These are phyloP conservation scores for Aldabrachelys gigantea DNA, from an alignment of 2,113 vertebrate species.

Conservation along the genomic window DNA sequence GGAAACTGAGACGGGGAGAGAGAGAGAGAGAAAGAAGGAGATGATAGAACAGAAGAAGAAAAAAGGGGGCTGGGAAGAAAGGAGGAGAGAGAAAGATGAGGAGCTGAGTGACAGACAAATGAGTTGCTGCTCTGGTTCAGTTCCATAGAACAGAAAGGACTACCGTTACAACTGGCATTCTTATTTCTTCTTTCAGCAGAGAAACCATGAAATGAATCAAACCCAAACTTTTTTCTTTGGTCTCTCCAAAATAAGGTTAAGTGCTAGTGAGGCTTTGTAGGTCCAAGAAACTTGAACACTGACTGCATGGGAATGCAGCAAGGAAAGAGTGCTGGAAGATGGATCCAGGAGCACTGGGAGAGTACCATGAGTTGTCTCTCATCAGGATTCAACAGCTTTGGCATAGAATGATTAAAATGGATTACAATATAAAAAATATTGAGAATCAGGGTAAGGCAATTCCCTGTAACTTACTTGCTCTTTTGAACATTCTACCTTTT, in stretches of 20 bases:
- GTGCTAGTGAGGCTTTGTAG: not conserved
- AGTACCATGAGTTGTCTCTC: not conserved
- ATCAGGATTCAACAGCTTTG: not conserved
- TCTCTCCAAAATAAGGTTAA: not conserved
- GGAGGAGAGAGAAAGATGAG: constrained; percentile 16
- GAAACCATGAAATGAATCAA: not conserved
- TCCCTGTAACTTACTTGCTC: not conserved
- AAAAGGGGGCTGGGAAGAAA: not conserved
- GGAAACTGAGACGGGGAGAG: not conserved
- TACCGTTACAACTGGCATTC: not conserved
- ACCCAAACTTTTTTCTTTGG: not conserved
- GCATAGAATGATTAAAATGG: not conserved
- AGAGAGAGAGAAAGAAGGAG: not conserved
- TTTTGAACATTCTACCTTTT: not conserved
- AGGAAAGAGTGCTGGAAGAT: not conserved
- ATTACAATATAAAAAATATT: not conserved
- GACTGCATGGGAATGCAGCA: not conserved
- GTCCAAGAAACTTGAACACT: not conserved
- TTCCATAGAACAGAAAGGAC: not conserved
- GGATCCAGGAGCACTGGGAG: not conserved
- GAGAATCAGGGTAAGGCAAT: not conserved
- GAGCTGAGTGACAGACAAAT: not conserved
- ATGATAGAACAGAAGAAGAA: not conserved
- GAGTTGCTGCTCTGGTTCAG: not conserved
- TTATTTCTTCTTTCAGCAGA: constrained; percentile 21